Conservation (phyloP, 2,888 invertebrate genomes). For the Nymphalis c-album region DNA sequence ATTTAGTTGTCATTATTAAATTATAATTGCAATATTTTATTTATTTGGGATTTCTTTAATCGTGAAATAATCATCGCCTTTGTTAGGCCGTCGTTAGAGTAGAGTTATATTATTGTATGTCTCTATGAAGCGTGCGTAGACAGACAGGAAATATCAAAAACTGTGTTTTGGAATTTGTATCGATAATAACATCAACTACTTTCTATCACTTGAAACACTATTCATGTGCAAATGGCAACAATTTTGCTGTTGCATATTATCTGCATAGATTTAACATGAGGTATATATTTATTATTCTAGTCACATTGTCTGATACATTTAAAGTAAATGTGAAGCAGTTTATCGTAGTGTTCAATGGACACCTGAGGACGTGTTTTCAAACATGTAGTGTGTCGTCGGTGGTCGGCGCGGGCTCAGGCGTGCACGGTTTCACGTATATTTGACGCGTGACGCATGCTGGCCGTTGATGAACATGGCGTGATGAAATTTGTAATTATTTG, state of each 20-base stretch:
- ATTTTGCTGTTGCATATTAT: too few species aligned
- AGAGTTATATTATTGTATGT: too few species aligned
- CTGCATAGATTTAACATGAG: not conserved
- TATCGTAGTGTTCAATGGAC: slow-evolving; percentile 36
- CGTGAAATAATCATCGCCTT: too few species aligned
- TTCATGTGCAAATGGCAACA: too few species aligned
- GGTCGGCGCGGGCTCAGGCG: slow-evolving; percentile 20
- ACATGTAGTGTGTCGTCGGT: slow-evolving; percentile 35
- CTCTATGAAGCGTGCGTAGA: too few species aligned
- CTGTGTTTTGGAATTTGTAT: too few species aligned
- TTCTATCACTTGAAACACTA: not conserved
- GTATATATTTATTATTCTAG: slow-evolving; percentile 15
- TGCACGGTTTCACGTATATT: slow-evolving; percentile 31
- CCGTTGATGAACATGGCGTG: slow-evolving; percentile 26
- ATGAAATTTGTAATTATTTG: slow-evolving; percentile 39
- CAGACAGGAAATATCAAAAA: too few species aligned
- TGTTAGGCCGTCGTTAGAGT: too few species aligned
- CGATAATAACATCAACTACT: too few species aligned
- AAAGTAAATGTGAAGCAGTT: slow-evolving; percentile 21
- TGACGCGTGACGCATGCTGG: slow-evolving; percentile 37
- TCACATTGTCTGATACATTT: slow-evolving; percentile 17
- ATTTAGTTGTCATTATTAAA: too few species aligned
- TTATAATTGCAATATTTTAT: too few species aligned
- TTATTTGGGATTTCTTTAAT: too few species aligned
- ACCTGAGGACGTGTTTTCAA: slow-evolving; percentile 41